Base-by-base conservation (phyloP, 2,888 invertebrate genomes). In the Hirtodrosophila confusa region DNA sequence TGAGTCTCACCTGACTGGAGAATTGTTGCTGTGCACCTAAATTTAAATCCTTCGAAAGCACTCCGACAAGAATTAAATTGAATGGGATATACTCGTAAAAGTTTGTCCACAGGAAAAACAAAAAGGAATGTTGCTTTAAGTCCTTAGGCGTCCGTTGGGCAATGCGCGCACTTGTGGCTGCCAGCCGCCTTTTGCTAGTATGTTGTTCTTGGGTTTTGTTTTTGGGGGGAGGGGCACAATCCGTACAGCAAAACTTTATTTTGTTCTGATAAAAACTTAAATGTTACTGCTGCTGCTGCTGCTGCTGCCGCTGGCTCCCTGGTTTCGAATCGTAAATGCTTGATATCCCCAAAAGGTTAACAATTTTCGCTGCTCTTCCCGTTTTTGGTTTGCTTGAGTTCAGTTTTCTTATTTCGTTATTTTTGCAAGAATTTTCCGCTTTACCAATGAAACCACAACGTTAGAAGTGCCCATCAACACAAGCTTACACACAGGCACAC, bases 281-380 rank as follows among this genome's bases (percentile, higher is more conserved):
- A 82, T 82, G 83, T 79, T 75, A 72, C 69, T 72, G 63, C 55
- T 53, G 43, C 56, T 56, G 66, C 50, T 75, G 75, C 62, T 60
- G 70, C 60, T 64, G 67, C 49, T 54, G 65, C 50, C 43, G 12
- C 57, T 57, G 56, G 31, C 54, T 48, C 47, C 39, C 54, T 23
- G 35, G 65, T 56, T 70, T 75, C 62, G 75, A 79, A 69, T 79
- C 72, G 79, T 79, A 85, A 82, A 82, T 85, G 86, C 78, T 82
- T 79, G 83, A 85, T 82, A 85, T 85, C 67, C 80, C 83, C 80
- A 79, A 77, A 78, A 85, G 83, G 86, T 79, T 85, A 79, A 77
- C 83, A 85, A 77, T 82, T 85, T 82, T 69, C 62, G 65, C 61
- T 72, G 67, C 61, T 63, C 61, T 57, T 68, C 45, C 51, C 55